phyloP scores from a whole-genome alignment of 2,888 invertebrate genomes.

The Stegophylla sp. region DNA sequence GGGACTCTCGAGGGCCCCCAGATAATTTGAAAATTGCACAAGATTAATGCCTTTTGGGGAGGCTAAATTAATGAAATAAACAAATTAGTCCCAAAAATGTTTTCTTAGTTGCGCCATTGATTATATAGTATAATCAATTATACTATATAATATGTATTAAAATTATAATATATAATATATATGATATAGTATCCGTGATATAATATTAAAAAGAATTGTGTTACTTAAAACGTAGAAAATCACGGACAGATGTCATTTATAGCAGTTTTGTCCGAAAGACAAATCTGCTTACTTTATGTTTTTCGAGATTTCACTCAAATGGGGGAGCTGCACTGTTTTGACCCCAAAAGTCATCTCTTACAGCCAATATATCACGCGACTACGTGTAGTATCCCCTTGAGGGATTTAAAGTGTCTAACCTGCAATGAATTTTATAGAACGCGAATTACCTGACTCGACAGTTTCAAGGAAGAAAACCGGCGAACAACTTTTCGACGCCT shows the following conservation, averaged over 20 bases:
- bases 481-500: background rate
- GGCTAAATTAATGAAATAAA: too few relatives aligned
- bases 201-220: background rate
- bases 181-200: background rate
- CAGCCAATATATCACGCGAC: constrained; percentile 26
- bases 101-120: too few relatives aligned
- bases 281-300: constrained; percentile 13
- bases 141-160: too few relatives aligned
- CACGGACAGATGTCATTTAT: background rate
- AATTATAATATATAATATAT: too few relatives aligned
- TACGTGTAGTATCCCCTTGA: background rate
- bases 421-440: constrained; percentile 38
- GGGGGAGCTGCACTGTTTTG: background rate
- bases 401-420: constrained; percentile 31
- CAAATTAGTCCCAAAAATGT: too few relatives aligned
- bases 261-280: constrained; percentile 14
- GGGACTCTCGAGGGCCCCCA: too few relatives aligned
- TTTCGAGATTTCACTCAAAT: constrained; percentile 34
- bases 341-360: constrained; percentile 19
- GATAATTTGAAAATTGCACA: too few relatives aligned
- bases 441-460: constrained; percentile 29
- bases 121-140: too few relatives aligned
- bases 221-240: background rate
- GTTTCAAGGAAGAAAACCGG: background rate
- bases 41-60: too few relatives aligned